Evolutionary conservation across 2,113 vertebrate genomes (phyloP).

Genomic region (Petrocephalus microphthalmus): DNA sequence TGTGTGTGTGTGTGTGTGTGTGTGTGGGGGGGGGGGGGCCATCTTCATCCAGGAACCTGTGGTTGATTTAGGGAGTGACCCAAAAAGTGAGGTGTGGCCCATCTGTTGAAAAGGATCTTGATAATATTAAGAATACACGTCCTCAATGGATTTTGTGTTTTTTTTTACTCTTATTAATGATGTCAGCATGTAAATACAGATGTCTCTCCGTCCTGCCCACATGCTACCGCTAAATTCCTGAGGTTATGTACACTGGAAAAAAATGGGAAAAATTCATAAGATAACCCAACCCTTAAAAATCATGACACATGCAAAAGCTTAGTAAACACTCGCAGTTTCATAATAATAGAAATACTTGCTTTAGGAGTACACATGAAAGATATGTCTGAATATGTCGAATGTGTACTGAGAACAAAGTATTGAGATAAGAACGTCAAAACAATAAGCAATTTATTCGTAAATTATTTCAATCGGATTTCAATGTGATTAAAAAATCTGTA

Average conservation of each 20-base stretch:
- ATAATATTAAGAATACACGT: neutral
- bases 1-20: neutral
- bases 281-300: neutral
- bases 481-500: neutral
- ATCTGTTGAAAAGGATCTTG: neutral
- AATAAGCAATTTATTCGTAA: neutral
- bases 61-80: neutral
- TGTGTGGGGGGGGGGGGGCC: neutral
- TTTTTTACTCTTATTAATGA: neutral
- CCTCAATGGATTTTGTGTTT: no score
- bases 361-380: neutral
- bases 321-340: neutral
- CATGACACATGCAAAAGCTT: neutral
- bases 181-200: neutral
- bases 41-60: neutral
- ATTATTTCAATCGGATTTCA: neutral
- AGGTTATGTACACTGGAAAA: neutral
- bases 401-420: neutral
- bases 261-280: slow-evolving; percentile 3
- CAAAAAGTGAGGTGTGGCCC: neutral
- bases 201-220: neutral
- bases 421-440: neutral
- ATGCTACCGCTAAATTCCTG: neutral
- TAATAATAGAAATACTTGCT: neutral
- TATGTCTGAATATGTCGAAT: neutral